These are phyloP conservation scores for Ischnus inquisitorius DNA, from an alignment of 2,888 invertebrate species.

Conservation along the genomic window DNA sequence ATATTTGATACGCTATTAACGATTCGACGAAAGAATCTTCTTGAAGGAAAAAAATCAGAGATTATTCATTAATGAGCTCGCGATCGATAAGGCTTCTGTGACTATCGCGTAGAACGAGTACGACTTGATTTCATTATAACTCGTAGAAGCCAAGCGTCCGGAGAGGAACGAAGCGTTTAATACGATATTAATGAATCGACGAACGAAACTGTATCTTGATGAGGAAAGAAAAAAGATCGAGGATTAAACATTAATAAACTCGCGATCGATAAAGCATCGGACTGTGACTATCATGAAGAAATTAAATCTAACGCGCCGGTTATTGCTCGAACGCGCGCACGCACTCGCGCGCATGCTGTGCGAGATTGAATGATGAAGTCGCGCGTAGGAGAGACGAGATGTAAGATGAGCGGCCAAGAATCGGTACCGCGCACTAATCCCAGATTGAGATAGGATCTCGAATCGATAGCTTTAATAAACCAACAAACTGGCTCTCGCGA, in stretches of 20 bases:
- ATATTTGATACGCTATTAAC: not conserved
- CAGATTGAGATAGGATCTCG: slow-evolving; percentile 79
- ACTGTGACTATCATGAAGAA: not conserved
- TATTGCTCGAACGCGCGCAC: not conserved
- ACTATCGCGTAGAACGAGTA: too few species aligned
- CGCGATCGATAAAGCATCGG: not conserved
- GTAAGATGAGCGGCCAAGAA: slow-evolving; percentile 72
- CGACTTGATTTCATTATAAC: slow-evolving; percentile 8
- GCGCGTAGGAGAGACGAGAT: slow-evolving; percentile 61
- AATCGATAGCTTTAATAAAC: slow-evolving; percentile 83
- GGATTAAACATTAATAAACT: too few species aligned
- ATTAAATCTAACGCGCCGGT: not conserved
- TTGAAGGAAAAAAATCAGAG: too few species aligned
- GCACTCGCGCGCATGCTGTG: not conserved
- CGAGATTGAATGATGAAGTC: slow-evolving; percentile 40
- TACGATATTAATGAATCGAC: slow-evolving; percentile 11
- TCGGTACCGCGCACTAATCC: slow-evolving; percentile 78
- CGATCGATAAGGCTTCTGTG: too few species aligned
- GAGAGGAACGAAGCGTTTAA: not conserved
- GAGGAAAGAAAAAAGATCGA: too few species aligned
- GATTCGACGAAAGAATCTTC: not conserved
- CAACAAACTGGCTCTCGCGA: slow-evolving; percentile 76
- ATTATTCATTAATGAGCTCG: too few species aligned
- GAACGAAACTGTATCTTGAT: not conserved
- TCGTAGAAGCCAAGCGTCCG: not conserved